phyloP scores from a whole-genome alignment of 2,797 vertebrate species.

The Vireo griseus region DNA sequence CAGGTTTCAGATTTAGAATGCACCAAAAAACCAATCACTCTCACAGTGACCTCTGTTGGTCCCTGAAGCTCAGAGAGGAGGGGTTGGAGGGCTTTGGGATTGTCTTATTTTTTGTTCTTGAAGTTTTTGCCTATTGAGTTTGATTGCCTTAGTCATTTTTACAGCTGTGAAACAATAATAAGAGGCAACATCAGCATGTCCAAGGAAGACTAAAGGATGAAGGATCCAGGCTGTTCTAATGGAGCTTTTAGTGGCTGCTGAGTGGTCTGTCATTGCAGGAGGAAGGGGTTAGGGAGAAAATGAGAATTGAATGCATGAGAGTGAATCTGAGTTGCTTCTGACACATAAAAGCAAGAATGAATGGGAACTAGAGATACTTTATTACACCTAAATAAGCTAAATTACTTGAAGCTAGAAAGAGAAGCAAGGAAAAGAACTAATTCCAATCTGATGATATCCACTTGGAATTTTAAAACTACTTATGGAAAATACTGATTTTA shows the following conservation, averaged over 20 bases:
- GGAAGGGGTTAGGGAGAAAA: background rate
- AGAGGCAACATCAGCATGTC: background rate
- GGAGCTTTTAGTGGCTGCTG: background rate
- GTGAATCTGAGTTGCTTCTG: background rate
- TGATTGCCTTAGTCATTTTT: background rate
- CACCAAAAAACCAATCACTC: background rate
- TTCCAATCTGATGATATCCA: background rate
- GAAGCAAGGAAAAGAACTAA: background rate
- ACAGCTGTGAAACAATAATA: background rate
- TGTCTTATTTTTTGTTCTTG: background rate
- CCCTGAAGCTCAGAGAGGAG: background rate
- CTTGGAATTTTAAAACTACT: background rate
- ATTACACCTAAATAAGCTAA: background rate
- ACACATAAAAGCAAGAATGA: background rate
- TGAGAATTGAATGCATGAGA: background rate
- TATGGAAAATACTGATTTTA: background rate
- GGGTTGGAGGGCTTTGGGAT: background rate
- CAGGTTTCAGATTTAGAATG: background rate
- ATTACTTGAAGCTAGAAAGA: background rate
- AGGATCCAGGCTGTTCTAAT: background rate
- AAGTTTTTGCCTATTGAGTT: background rate
- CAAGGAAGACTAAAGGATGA: background rate
- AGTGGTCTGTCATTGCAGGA: background rate
- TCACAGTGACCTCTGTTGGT: background rate
- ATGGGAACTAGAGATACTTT: background rate